These are phyloP conservation scores for Aphodius sticticus DNA, from an alignment of 2,888 invertebrate genomes.

Conservation along the genomic window DNA sequence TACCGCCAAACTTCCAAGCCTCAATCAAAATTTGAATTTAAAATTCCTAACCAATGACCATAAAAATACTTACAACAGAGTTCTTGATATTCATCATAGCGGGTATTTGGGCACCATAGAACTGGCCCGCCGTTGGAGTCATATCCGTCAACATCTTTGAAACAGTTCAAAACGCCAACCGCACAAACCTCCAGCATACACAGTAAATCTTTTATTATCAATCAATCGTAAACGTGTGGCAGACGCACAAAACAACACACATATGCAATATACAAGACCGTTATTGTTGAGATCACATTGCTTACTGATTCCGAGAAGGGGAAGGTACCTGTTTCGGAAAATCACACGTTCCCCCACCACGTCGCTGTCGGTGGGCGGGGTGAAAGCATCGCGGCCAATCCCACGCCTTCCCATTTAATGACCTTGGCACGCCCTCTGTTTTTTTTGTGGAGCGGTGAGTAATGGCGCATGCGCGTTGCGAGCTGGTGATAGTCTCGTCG, in stretches of 20 bases:
- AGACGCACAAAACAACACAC: constrained; percentile 42
- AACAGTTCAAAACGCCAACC: constrained; percentile 20
- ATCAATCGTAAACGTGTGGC: constrained; percentile 14
- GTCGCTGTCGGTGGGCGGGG: constrained; percentile 39
- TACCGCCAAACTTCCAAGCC: not conserved
- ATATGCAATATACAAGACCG: constrained; percentile 50
- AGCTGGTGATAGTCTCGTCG: constrained; percentile 14
- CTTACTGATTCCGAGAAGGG: constrained; percentile 60
- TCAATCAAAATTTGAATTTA: not conserved
- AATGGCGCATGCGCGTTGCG: constrained; percentile 46
- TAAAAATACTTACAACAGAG: constrained; percentile 49
- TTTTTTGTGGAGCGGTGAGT: constrained; percentile 38
- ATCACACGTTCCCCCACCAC: constrained; percentile 60
- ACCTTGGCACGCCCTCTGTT: constrained; percentile 51
- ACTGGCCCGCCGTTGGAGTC: constrained; percentile 68
- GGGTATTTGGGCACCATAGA: constrained; percentile 68
- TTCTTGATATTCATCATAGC: constrained; percentile 67
- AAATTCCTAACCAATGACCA: not conserved
- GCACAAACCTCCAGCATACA: constrained; percentile 25
- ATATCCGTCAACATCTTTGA: constrained; percentile 66
- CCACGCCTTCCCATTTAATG: constrained; percentile 53
- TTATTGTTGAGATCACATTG: constrained; percentile 60
- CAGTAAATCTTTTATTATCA: constrained; percentile 13
- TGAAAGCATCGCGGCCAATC: constrained; percentile 39
- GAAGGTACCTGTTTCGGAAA: constrained; percentile 49